Evolutionary conservation across 2,888 invertebrate genomes (phyloP), one percentile per base, ranked within the genome.

Genomic region (Chymomyza fuscimana): DNA sequence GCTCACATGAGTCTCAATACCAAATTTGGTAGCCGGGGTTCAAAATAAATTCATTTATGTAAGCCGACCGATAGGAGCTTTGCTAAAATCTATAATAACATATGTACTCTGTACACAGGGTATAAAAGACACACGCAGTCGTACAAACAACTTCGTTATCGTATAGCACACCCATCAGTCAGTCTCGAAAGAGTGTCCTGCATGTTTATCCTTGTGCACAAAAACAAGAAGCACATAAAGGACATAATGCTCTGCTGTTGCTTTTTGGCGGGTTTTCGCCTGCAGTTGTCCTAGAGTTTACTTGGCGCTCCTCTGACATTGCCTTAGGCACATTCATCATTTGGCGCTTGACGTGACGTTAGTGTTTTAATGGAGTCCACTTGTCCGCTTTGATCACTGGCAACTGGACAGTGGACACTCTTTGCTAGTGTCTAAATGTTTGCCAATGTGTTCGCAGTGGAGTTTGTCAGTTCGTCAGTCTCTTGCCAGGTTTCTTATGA

Each of bases 331-430:
- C 86, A 89, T 89, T 77, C 86, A 89, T 90, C 90, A 90, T 83
- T 82, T 40, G 77, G 76, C 75, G 73, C 78, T 78, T 83, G 89
- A 87, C 86, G 81, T 83, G 81, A 80, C 80, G 86, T 82, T 89
- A 87, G 86, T 79, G 78, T 89, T 89, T 89, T 89, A 90, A 88
- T 88, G 83, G 87, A 89, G 80, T 89, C 76, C 79, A 82, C 87
- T 83, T 89, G 88, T 87, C 86, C 79, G 76, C 80, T 80, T 78
- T 87, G 87, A 87, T 83, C 85, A 81, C 82, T 87, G 71, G 40
- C 62, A 72, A 58, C 58, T 58, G 58, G 58, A 7, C 22, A 19
- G 50, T 58, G 63, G 65, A 36, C 52, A 52, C 40, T 52, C 22
- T 63, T 29, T 36, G 50, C 54, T 59, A 36, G 58, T 59, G 40